These are phyloP conservation scores for Asobara japonica DNA, from an alignment of 1,140 invertebrate genomes.

Conservation along the genomic window DNA sequence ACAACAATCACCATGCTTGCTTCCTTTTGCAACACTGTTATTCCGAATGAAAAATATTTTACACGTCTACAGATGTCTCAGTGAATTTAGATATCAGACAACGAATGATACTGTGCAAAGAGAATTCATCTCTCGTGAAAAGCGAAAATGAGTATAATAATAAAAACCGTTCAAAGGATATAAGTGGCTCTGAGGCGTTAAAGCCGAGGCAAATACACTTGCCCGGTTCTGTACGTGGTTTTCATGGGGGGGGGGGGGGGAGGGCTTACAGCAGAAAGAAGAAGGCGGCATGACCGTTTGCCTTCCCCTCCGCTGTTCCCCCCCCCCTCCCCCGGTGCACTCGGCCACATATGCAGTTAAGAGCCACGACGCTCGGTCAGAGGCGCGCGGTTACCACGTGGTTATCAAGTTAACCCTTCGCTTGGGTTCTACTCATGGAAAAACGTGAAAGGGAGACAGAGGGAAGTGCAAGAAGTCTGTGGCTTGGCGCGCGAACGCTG, in stretches of 20 bases:
- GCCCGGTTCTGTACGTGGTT: conserved; percentile 1
- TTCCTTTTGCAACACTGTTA: too few species aligned
- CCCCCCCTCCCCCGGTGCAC: neutral
- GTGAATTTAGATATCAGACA: conserved; percentile 1
- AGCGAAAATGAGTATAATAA: conserved; percentile 24
- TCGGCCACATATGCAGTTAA: conserved; percentile 14
- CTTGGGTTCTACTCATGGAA: conserved; percentile 48
- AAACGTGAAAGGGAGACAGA: conserved; percentile 28
- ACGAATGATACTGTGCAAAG: neutral
- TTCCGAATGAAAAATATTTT: neutral
- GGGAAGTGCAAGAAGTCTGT: conserved; percentile 25
- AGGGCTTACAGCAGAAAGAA: neutral
- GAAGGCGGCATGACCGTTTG: conserved; percentile 9
- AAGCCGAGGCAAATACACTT: conserved; percentile 15
- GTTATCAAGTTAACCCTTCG: conserved; percentile 66
- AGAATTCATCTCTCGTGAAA: conserved; percentile 19
- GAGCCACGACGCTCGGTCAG: conserved; percentile 24
- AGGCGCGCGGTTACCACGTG: conserved; percentile 59
- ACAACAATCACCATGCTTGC: too few species aligned
- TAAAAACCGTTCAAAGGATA: neutral
- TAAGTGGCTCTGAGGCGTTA: neutral
- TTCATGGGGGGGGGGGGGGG: too few species aligned
- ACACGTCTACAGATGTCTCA: neutral
- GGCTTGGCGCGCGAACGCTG: conserved; percentile 24
- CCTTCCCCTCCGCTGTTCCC: neutral